Evolutionary conservation across 2,113 vertebrate species (phyloP).

Genomic region (Ciconia boyciana): DNA sequence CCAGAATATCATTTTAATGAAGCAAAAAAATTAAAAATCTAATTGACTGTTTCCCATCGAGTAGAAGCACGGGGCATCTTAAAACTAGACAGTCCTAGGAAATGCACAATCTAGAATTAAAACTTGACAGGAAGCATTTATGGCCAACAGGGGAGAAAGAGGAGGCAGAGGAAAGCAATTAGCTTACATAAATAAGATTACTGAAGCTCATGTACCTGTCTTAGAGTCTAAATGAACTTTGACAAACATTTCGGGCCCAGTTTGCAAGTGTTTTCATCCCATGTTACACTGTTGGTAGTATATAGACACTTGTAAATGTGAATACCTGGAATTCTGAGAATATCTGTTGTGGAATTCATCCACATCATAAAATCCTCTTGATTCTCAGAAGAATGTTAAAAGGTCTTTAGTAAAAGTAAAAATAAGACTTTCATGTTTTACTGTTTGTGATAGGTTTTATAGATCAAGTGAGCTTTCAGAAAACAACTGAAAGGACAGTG

Average conservation of each 20-base stretch:
- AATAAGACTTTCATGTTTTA: background rate
- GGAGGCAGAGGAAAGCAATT: background rate
- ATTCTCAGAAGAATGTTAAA: background rate
- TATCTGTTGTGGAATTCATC: background rate
- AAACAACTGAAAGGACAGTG: background rate
- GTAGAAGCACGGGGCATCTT: background rate
- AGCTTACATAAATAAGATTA: background rate
- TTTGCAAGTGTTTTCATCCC: background rate
- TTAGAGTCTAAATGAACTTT: background rate
- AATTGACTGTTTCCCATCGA: background rate
- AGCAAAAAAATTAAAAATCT: background rate
- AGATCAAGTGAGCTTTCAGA: background rate
- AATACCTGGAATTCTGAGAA: background rate
- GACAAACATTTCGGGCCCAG: background rate
- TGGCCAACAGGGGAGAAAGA: background rate
- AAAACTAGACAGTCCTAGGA: background rate
- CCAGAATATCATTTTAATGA: slow-evolving; percentile 25
- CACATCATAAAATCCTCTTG: background rate
- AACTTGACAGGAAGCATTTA: background rate
- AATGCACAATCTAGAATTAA: background rate
- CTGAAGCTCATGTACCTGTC: background rate
- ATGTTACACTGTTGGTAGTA: background rate
- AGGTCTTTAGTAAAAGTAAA: background rate
- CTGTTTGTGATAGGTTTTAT: background rate
- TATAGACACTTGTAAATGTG: background rate